A percentile compares a stretch with the other conserved stretches of the same genome.
Evolutionary conservation across 2,113 vertebrate species (phyloP).

Genomic region (Sarotherodon lohbergeri): DNA sequence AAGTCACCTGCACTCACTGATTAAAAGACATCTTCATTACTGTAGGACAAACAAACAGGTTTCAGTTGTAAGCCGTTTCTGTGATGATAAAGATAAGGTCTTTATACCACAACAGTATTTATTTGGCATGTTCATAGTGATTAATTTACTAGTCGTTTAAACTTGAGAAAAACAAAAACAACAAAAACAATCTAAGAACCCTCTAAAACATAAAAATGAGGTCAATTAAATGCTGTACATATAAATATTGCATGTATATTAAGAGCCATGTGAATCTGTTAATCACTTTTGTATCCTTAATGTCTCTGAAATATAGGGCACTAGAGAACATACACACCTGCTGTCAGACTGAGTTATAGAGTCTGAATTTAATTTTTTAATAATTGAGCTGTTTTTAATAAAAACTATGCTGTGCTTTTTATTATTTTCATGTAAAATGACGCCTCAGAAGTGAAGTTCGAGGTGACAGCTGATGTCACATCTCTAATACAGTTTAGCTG

Average conservation of each 20-base stretch:
- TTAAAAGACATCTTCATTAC: neutral
- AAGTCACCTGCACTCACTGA: neutral
- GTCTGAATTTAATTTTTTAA: neutral
- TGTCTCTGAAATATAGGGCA: neutral
- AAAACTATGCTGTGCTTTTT: neutral
- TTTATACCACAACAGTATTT: neutral
- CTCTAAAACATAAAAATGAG: neutral
- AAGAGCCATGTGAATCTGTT: neutral
- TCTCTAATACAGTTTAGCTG: rapidly evolving
- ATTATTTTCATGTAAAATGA: neutral
- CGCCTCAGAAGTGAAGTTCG: neutral
- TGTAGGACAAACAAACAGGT: neutral
- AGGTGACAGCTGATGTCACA: neutral
- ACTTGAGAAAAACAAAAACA: neutral
- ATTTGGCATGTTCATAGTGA: neutral
- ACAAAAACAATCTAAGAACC: neutral
- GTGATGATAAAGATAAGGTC: neutral
- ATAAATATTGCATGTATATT: neutral
- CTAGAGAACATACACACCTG: neutral
- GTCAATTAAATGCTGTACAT: neutral
- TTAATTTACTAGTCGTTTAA: neutral
- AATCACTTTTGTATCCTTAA: neutral
- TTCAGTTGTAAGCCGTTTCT: neutral
- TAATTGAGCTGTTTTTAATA: neutral
- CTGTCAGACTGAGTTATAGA: neutral